Evolutionary conservation across 2,888 invertebrate genomes (phyloP).

Genomic region (Acleris emargana): DNA sequence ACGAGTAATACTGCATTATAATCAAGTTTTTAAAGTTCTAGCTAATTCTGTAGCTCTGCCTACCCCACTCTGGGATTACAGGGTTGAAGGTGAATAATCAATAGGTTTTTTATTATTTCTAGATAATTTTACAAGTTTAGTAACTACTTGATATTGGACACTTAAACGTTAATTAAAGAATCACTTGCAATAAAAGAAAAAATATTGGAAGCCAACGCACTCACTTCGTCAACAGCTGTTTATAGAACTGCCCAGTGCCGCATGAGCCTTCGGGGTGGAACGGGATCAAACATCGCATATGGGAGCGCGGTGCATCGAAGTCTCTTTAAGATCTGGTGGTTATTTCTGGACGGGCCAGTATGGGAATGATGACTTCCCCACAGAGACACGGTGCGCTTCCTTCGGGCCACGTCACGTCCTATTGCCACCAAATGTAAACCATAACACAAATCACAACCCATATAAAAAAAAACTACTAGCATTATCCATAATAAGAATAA

Average conservation of each 20-base stretch:
- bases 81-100: too few species aligned
- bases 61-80: too few species aligned
- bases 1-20: too few species aligned
- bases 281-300: conserved; percentile 2
- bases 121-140: too few species aligned
- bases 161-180: conserved; percentile 38
- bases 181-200: conserved; percentile 53
- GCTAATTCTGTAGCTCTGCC: too few species aligned
- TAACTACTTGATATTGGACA: conserved; percentile 31
- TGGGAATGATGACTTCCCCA: conserved; percentile 77
- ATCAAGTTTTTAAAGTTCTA: too few species aligned
- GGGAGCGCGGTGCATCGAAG: conserved; percentile 26
- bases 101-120: too few species aligned
- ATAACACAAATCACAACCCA: not conserved
- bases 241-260: conserved; percentile 63
- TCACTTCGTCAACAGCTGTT: conserved; percentile 75
- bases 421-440: conserved; percentile 39
- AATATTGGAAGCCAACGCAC: conserved; percentile 60
- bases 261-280: conserved; percentile 46
- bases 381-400: conserved; percentile 71
- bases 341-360: conserved; percentile 74
- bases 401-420: conserved; percentile 69
- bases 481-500: too few species aligned
- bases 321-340: conserved; percentile 48
- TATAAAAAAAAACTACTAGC: too few species aligned